A percentile compares a stretch with the other conserved stretches of the same genome.
phyloP scores from a whole-genome alignment of 2,888 invertebrate genomes.

The Tiliacea aurago region DNA sequence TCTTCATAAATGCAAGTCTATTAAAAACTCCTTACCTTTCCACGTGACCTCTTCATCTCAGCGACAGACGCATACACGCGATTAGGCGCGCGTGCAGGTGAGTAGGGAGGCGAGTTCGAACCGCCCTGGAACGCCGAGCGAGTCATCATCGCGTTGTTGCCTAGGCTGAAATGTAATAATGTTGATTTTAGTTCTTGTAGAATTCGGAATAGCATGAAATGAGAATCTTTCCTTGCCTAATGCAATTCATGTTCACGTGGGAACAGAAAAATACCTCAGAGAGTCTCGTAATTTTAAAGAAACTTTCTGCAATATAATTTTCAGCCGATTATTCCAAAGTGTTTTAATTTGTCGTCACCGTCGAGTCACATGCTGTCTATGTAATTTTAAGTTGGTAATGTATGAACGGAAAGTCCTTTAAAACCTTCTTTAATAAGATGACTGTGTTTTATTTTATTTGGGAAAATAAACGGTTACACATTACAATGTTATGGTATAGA shows the following conservation, averaged over 20 bases:
- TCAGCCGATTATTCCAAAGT: neutral
- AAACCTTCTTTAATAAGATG: neutral
- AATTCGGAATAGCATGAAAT: neutral
- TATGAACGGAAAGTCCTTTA: neutral
- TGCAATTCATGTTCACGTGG: neutral
- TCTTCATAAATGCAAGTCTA: neutral
- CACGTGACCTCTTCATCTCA: slow-evolving; percentile 97
- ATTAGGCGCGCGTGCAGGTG: slow-evolving; percentile 92
- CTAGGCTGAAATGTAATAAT: slow-evolving; percentile 73
- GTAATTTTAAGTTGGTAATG: neutral
- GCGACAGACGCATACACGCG: slow-evolving; percentile 98
- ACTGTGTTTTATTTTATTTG: no score
- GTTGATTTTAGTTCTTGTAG: neutral
- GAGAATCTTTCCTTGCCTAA: neutral
- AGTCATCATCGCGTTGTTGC: slow-evolving; percentile 92
- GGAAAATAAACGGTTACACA: no score
- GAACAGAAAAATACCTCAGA: no score
- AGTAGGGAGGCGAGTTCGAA: slow-evolving; percentile 92
- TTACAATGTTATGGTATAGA: no score
- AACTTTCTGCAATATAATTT: neutral
- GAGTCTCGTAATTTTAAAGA: no score
- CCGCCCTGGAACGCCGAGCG: slow-evolving; percentile 93
- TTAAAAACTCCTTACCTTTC: slow-evolving; percentile 88
- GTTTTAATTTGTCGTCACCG: neutral
- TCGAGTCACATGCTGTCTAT: neutral